Conservation (phyloP, 1,140 invertebrate species). For the Leptopilina boulardi region DNA sequence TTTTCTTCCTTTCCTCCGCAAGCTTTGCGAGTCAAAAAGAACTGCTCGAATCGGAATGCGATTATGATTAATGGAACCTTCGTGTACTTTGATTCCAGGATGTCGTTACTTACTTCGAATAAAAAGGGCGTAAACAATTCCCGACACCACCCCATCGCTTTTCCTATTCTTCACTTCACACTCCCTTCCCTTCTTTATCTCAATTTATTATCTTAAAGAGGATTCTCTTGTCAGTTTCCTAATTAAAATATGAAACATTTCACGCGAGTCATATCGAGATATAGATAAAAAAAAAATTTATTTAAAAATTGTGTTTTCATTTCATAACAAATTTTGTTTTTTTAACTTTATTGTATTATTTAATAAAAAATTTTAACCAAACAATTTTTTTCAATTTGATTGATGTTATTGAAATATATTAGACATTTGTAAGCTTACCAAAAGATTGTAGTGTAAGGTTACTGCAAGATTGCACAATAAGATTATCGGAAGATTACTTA, state of each 20-base stretch:
- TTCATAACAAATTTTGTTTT: no score
- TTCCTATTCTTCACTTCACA: not conserved
- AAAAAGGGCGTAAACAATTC: slow-evolving; percentile 29
- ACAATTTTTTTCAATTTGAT: no score
- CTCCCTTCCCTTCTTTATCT: slow-evolving; percentile 1
- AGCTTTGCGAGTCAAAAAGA: slow-evolving; percentile 6
- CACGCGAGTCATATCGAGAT: slow-evolving; percentile 40
- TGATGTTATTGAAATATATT: no score
- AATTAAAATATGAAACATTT: not conserved
- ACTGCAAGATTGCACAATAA: no score
- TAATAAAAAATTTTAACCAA: no score
- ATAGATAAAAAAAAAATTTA: no score
- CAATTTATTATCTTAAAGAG: slow-evolving; percentile 7
- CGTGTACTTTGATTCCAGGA: slow-evolving; percentile 28
- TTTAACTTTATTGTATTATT: no score
- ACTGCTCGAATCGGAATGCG: slow-evolving; percentile 26
- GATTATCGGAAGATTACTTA: no score
- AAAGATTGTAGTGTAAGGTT: no score
- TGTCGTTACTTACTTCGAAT: slow-evolving; percentile 26
- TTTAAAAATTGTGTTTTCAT: no score
- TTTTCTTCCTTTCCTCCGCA: not conserved
- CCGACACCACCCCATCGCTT: slow-evolving; percentile 7
- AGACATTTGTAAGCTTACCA: no score
- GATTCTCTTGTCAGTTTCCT: slow-evolving; percentile 10
- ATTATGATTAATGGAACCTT: slow-evolving; percentile 33